Percentiles rank a stretch among this genome's conserved stretches.
These are phyloP conservation scores for Meghimatium bilineatum DNA, from an alignment of 2,888 invertebrate genomes.

Conservation along the genomic window DNA sequence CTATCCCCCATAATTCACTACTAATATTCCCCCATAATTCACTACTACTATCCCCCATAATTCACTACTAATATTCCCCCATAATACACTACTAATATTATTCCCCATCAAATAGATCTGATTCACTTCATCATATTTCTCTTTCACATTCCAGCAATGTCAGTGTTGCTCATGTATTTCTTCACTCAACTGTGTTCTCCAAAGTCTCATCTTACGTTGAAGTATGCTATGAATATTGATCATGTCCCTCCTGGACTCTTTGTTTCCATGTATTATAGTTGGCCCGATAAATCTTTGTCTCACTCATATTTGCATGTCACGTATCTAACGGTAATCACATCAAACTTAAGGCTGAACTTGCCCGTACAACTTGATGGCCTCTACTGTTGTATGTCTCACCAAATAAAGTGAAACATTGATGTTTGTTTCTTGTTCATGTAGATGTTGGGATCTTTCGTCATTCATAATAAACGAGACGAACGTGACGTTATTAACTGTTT, in stretches of 20 bases:
- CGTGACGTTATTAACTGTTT: too few species aligned
- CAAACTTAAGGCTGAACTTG: not conserved
- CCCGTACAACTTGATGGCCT: not conserved
- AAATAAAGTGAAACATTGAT: too few species aligned
- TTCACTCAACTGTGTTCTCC: not conserved
- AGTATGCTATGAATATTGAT: conserved; percentile 34
- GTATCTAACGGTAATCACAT: conserved; percentile 32
- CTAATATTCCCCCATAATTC: too few species aligned
- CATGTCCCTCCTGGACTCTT: conserved; percentile 7
- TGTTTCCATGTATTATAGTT: conserved; percentile 5
- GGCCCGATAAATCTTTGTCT: not conserved
- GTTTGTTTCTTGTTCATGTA: too few species aligned
- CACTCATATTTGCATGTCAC: conserved; percentile 33
- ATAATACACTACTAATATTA: too few species aligned
- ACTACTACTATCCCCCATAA: too few species aligned
- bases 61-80: too few species aligned
- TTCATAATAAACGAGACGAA: too few species aligned
- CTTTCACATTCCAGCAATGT: not conserved
- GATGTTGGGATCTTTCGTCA: too few species aligned
- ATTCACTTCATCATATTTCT: too few species aligned
- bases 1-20: too few species aligned
- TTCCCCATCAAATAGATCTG: too few species aligned
- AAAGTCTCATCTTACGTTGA: not conserved
- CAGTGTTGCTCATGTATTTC: not conserved
- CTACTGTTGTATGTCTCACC: not conserved